Percentiles rank a stretch among this genome's conserved stretches.
phyloP scores from a whole-genome alignment of 2,888 invertebrate species.

The Apamea crenata region DNA sequence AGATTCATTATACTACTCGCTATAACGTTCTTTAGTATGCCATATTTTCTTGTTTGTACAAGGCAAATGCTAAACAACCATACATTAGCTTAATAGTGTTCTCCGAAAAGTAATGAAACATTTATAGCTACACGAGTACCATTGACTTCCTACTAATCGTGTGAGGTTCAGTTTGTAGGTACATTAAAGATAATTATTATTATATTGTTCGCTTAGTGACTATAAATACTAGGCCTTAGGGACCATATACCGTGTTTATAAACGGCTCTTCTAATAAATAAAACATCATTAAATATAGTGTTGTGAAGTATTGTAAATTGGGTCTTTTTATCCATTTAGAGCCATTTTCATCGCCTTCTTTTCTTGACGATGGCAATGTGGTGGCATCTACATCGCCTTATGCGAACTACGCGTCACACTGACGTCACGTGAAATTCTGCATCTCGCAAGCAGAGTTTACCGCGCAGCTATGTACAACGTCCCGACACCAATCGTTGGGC shows the following conservation, averaged over 20 bases:
- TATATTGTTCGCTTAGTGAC: not conserved
- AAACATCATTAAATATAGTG: not conserved
- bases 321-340: not conserved
- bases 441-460: no score
- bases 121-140: constrained; percentile 3
- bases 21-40: not conserved
- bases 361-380: not conserved
- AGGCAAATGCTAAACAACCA: constrained; percentile 9
- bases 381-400: no score
- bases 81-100: constrained; percentile 32
- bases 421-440: no score
- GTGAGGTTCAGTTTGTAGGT: not conserved
- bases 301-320: not conserved
- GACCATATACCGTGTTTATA: not conserved
- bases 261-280: not conserved
- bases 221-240: not conserved
- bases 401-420: no score
- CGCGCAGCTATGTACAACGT: no score
- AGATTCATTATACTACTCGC: not conserved
- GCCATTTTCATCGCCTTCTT: not conserved
- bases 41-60: constrained; percentile 10
- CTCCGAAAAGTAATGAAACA: constrained; percentile 37
- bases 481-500: no score
- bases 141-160: constrained; percentile 11
- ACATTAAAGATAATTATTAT: not conserved